These are phyloP conservation scores for Diphyllodes magnificus DNA, from an alignment of 2,113 vertebrate genomes.

Conservation along the genomic window DNA sequence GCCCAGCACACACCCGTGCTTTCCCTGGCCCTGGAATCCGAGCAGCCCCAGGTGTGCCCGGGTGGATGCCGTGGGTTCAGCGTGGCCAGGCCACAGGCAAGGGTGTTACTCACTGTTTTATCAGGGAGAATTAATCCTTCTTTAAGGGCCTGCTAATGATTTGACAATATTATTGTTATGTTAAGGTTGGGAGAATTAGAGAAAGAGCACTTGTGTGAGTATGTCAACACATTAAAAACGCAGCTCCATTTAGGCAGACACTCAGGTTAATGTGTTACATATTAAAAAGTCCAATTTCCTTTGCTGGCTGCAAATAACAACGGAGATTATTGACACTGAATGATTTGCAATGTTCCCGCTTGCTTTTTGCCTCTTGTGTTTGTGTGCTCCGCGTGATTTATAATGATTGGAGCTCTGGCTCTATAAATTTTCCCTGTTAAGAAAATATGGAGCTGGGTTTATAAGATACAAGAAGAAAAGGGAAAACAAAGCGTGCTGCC, in stretches of 20 bases:
- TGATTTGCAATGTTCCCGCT: conserved; percentile 16
- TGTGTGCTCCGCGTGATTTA: conserved; percentile 11
- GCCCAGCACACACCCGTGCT: neutral
- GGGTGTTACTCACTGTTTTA: neutral
- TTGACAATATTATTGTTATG: conserved; percentile 54
- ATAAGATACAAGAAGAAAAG: neutral
- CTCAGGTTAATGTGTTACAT: conserved; percentile 59
- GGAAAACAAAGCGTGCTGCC: neutral
- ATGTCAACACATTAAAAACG: conserved; percentile 38
- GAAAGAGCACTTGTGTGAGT: conserved; percentile 45
- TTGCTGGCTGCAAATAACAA: conserved; percentile 36
- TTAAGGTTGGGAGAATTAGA: conserved; percentile 28
- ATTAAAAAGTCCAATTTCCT: conserved; percentile 60
- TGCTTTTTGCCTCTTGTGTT: neutral
- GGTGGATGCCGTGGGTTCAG: neutral
- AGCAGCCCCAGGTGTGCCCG: neutral
- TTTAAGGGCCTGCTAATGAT: conserved; percentile 49
- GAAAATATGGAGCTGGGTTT: neutral
- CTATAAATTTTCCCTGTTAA: neutral
- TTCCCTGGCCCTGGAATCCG: neutral
- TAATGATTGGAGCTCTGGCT: neutral
- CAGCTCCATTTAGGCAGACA: conserved; percentile 34
- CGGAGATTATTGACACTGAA: conserved; percentile 32
- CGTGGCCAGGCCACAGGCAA: neutral
- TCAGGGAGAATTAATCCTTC: conserved; percentile 35